phyloP scores from a whole-genome alignment of 2,113 vertebrate species.

The Gallinago media region DNA sequence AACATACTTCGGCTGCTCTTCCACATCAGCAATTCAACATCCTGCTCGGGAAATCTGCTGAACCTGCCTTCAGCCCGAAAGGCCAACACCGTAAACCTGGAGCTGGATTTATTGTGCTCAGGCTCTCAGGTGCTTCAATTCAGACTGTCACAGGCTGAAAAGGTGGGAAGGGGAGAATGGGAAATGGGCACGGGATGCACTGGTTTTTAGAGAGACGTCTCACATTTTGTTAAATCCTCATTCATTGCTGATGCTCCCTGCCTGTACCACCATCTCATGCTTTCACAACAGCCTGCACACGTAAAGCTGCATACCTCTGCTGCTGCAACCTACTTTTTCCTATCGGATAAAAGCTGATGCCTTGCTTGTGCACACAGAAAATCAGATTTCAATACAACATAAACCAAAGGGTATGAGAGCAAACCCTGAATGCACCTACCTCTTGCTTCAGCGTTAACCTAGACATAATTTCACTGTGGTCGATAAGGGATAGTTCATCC shows the following conservation, averaged over 20 bases:
- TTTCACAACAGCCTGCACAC: background rate
- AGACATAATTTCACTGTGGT: conserved; percentile 95
- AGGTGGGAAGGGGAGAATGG: background rate
- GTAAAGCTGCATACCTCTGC: background rate
- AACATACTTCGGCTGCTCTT: background rate
- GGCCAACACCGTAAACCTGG: background rate
- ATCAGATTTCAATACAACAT: background rate
- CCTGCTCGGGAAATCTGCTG: background rate
- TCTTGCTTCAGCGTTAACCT: conserved; percentile 94
- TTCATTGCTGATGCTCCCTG: background rate
- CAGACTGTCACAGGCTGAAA: background rate
- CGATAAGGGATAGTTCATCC: conserved; percentile 94
- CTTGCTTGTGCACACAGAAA: background rate
- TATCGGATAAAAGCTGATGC: background rate
- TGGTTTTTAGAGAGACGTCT: background rate
- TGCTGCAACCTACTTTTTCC: background rate
- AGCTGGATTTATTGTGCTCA: background rate
- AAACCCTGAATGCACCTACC: conserved; percentile 70
- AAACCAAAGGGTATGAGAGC: background rate
- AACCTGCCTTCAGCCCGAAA: background rate
- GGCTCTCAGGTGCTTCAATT: background rate
- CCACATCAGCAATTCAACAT: background rate
- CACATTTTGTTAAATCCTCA: background rate
- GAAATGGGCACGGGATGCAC: background rate
- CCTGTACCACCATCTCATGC: background rate